A percentile compares a stretch with the other conserved stretches of the same genome.
Evolutionary conservation across 1,140 invertebrate species (phyloP).

Genomic region (Ceratosolen solmsi): DNA sequence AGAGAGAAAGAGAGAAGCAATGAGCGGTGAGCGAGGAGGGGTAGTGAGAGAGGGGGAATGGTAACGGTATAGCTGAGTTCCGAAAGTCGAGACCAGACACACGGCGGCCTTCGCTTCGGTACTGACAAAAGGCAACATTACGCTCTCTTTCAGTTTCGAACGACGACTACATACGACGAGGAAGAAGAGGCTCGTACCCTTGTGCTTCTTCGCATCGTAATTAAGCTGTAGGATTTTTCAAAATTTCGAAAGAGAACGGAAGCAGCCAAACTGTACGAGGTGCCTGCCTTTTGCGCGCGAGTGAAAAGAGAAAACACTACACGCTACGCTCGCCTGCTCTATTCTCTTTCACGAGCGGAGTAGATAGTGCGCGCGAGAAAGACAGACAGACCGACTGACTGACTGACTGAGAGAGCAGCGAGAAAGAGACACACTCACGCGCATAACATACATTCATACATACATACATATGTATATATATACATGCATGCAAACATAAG

Average conservation of each 20-base stretch:
- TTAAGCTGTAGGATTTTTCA: neutral
- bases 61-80: constrained; percentile 29
- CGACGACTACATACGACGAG: neutral
- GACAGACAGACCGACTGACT: too few species aligned
- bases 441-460: too few species aligned
- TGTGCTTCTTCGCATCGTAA: neutral
- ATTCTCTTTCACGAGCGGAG: constrained; percentile 12
- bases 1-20: neutral
- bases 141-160: neutral
- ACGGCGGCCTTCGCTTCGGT: constrained; percentile 42
- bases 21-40: neutral
- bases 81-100: neutral
- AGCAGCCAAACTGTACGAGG: neutral
- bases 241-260: neutral
- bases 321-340: neutral
- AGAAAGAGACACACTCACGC: too few species aligned
- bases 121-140: constrained; percentile 33
- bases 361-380: neutral
- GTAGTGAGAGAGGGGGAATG: neutral
- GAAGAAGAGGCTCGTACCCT: neutral
- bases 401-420: too few species aligned
- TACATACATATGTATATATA: too few species aligned
- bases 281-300: neutral
- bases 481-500: too few species aligned
- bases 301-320: constrained; percentile 9